Percentiles rank a stretch among this genome's conserved stretches.
These are phyloP conservation scores for Drosophila littoralis DNA, from an alignment of 1,140 invertebrate genomes.

Conservation along the genomic window DNA sequence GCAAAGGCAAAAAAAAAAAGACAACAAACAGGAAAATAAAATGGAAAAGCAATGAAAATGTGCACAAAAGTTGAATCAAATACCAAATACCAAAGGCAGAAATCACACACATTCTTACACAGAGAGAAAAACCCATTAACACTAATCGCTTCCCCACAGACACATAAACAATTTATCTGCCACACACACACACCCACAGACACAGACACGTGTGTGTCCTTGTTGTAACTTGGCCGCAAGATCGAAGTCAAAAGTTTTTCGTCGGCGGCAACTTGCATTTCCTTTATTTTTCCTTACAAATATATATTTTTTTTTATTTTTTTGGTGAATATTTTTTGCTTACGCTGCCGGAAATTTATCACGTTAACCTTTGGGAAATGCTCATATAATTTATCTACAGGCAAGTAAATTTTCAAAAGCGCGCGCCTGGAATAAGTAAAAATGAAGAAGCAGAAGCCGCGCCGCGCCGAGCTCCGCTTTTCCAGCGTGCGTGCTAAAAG, in stretches of 20 bases:
- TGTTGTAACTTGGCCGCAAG: constrained; percentile 61
- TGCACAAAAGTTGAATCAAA: constrained; percentile 72
- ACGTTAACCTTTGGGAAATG: constrained; percentile 82
- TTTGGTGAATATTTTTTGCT: constrained; percentile 72
- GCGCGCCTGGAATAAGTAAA: constrained; percentile 29
- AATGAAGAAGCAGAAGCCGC: constrained; percentile 19
- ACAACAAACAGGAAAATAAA: constrained; percentile 26
- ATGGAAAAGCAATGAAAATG: constrained; percentile 61
- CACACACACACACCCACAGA: constrained; percentile 47
- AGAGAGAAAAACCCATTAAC: constrained; percentile 72
- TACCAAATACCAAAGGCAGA: constrained; percentile 68
- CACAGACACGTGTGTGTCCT: constrained; percentile 32
- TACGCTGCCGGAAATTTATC: constrained; percentile 79
- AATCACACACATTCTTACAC: constrained; percentile 72
- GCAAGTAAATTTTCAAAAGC: constrained; percentile 73
- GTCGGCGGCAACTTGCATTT: constrained; percentile 53
- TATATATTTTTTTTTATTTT: constrained; percentile 34
- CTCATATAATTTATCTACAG: constrained; percentile 81
- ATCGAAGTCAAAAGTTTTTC: constrained; percentile 62
- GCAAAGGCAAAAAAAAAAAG: constrained; percentile 28
- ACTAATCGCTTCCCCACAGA: constrained; percentile 83
- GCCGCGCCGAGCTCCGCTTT: constrained; percentile 12
- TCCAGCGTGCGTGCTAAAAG: constrained; percentile 48
- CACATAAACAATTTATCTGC: constrained; percentile 82
- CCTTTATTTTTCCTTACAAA: constrained; percentile 24